A percentile compares a stretch with the other conserved stretches of the same genome.
Evolutionary conservation across 2,888 invertebrate genomes (phyloP).

Genomic region (Eupithecia exiguata): DNA sequence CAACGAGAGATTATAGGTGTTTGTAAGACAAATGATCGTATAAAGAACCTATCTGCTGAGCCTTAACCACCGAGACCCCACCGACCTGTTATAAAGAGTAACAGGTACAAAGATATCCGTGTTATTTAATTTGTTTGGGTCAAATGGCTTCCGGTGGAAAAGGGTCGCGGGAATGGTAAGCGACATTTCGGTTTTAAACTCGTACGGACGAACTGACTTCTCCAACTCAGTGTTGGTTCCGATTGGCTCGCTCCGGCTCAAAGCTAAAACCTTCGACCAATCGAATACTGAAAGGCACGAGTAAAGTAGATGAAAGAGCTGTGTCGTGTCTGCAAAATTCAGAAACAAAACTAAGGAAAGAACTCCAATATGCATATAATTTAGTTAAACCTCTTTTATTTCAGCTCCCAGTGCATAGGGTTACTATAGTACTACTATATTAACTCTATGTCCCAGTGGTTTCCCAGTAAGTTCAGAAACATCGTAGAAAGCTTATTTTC

Average conservation of each 20-base stretch:
- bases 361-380: background rate
- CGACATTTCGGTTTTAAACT: constrained; percentile 32
- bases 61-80: constrained; percentile 41
- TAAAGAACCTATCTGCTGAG: constrained; percentile 24
- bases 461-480: no score
- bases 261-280: background rate
- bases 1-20: background rate
- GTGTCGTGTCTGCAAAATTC: background rate
- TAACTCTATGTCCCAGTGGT: no score
- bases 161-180: constrained; percentile 29
- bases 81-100: constrained; percentile 45
- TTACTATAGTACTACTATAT: no score
- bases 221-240: background rate
- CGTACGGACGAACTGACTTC: background rate
- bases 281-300: background rate
- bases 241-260: background rate
- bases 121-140: constrained; percentile 46
- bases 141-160: constrained; percentile 42
- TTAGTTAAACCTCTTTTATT: background rate
- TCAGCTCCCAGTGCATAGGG: background rate
- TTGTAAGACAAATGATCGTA: background rate
- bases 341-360: background rate
- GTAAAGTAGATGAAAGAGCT: background rate
- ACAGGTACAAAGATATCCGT: constrained; percentile 32
- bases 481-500: background rate